Evolutionary conservation across 2,888 invertebrate species (phyloP), one percentile per base, ranked within the genome.

Genomic region (Abrostola triplasia): DNA sequence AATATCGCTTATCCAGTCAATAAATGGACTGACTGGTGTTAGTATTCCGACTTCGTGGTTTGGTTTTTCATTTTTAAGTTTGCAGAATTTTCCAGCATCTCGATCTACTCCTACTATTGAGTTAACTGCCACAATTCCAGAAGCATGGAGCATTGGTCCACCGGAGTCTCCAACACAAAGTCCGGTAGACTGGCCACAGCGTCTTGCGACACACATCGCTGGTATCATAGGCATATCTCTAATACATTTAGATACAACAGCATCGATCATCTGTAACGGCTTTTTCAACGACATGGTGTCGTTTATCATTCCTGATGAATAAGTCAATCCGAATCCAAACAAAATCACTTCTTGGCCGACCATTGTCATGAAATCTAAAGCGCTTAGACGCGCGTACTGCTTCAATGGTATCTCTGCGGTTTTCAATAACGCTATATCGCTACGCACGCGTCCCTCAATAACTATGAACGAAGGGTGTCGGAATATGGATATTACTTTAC

Each of bases 391-490:
- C 0, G 47, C 56, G 7, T 56, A 56, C 35, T 24, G 13, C 1
- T 8, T 24, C n/a, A 56, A n/a, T 10, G 38, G 10, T 6, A 48
- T 47, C 8, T 10, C 13, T 38, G 47, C 38, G 37, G 47, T 48
- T 56, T 56, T 48, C 5, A 48, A 0, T 38, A 56, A 56, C 0
- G 24, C 56, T 38, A 56, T 48, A n/a, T 56, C 56, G 38, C 48
- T 47, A 5, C 6, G 11, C 5, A 56, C 11, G 7, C n/a, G 7
- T 9, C 5, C 6, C 0, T 5, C 1, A 8, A 1, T 10, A 8
- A 11, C 0, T 38, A 10, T 56, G 37, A 24, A 56, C 0, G 37
- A 36, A 5, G 56, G 56, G 24, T 56, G 56, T 11, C 1, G 5
- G 10, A 38, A 7, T 12, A 5, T 8, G 13, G 11, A 5, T 8